Conservation (phyloP, 2,888 invertebrate genomes). For the Petrolisthes manimaculis region DNA sequence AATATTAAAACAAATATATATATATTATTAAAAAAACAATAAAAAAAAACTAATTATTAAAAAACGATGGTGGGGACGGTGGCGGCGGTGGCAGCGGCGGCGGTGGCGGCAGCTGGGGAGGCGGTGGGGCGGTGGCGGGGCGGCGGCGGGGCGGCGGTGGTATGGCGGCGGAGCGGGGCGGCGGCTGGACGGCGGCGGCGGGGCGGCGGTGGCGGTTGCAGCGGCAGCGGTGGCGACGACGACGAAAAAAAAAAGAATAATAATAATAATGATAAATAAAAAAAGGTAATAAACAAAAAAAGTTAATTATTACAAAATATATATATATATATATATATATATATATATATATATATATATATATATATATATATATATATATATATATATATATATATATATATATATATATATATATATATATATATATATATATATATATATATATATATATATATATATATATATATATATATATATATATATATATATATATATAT, state of each 20-base stretch:
- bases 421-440: neutral
- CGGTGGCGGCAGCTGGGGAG: neutral
- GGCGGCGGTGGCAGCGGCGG: neutral
- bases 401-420: constrained; percentile 4
- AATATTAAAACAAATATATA: too few relatives aligned
- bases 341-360: neutral
- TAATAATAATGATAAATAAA: too few relatives aligned
- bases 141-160: neutral
- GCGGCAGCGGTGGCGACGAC: too few relatives aligned
- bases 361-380: neutral
- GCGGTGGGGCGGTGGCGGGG: too few relatives aligned
- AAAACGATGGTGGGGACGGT: neutral
- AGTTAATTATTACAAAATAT: too few relatives aligned
- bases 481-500: neutral
- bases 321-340: neutral
- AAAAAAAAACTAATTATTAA: too few relatives aligned
- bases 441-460: neutral
- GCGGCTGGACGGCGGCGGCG: neutral
- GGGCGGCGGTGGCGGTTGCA: too few relatives aligned
- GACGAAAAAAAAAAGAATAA: too few relatives aligned
- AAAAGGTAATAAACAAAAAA: too few relatives aligned
- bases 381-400: constrained; percentile 3
- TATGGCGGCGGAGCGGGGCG: neutral
- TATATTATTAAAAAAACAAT: too few relatives aligned
- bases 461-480: neutral